Base-by-base conservation (phyloP, 2,888 invertebrate species). In the Aromia moschata region DNA sequence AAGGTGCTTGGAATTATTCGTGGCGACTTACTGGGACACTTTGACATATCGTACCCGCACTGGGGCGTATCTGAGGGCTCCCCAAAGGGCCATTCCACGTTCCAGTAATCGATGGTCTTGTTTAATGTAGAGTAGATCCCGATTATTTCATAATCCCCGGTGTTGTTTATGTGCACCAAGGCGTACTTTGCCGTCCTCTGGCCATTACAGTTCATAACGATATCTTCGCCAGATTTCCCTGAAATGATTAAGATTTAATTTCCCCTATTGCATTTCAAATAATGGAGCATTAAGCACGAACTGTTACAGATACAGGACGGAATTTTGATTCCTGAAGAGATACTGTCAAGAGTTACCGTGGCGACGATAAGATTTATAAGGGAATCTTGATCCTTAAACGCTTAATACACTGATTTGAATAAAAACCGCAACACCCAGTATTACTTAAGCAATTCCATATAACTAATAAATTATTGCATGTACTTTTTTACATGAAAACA, bases 141-240 rank as follows among this genome's bases (percentile, higher is more conserved):
- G 9, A 98, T 96, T 65, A 95, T 93, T 90, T 94, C 83, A 58
- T 80, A 72, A 38, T 72, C 63, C 2, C 71, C 75, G 10, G 67
- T 87, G 0, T 91, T 91, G 80, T 98, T 91, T 89, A 97, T 92
- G 75, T 97, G 96, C 41, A 98, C 84, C 45, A 98, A 83, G 0
- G 97, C 96, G 78, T 98, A 98, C 54, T 96, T 95, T 0, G 94
- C 94, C 63, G 95, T 92, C 38, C 97, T 86, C 80, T 98, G 98
- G 0, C 97, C 98, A 79, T 98, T 98, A 16, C 86, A 86, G 78
- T 98, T 96, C 71, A 98, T 96, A 52, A 92, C 91, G 20, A 98
- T 95, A 69, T 91, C 57, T 46, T 68, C 92, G 9, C 55, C 47
- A 47, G 60, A 47, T 47, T 45, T 60, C 46, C 64, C 66, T 66